Evolutionary conservation across 2,797 vertebrate species (phyloP), one percentile per base, ranked within the genome.

Genomic region (Tadarida brasiliensis): DNA sequence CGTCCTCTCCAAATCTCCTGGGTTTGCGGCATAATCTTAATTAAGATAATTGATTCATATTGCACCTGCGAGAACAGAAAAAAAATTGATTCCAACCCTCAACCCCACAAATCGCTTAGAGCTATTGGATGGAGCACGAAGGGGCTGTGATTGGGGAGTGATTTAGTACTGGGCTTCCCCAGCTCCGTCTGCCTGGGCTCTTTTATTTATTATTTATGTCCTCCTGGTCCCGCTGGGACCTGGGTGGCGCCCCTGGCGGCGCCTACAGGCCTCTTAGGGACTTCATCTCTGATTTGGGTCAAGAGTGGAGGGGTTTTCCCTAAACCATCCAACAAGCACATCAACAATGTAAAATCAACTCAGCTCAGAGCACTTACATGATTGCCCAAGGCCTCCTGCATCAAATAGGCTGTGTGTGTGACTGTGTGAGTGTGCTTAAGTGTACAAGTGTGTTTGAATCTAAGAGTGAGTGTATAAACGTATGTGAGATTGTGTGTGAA

Each of bases 31-130:
- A 98, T 98, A 98, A 98, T 98, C 98, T 98, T 99, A 98, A 99
- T 99, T 99, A 99, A 99, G 98, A 98, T 99, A 99, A 99, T 99
- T 99, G 98, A 99, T 99, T 99, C 98, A 98, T 98, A 99, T 99
- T 98, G 98, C 98, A 99, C 99, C 98, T 99, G 98, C 98, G 98
- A 99, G 98, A 98, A 97, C 92, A 91, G 92, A 67, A 96, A 80
- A 65, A 97, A 98, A 98, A 98, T 97, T 97, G 94, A 98, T 97
- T 98, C 96, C 97, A 97, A 97, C 95, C 97, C 96, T 97, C 98
- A 95, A 73, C 95, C 93, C 90, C 92, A 97, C 97, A 98, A 97
- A 98, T 98, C 94, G 98, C 98, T 98, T 95, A 90, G 94, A 98
- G 98, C 98, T 98, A 98, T 98, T 98, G 98, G 98, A 98, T 96